Conservation (phyloP, 2,113 vertebrate genomes). For the Xyrauchen texanus region DNA sequence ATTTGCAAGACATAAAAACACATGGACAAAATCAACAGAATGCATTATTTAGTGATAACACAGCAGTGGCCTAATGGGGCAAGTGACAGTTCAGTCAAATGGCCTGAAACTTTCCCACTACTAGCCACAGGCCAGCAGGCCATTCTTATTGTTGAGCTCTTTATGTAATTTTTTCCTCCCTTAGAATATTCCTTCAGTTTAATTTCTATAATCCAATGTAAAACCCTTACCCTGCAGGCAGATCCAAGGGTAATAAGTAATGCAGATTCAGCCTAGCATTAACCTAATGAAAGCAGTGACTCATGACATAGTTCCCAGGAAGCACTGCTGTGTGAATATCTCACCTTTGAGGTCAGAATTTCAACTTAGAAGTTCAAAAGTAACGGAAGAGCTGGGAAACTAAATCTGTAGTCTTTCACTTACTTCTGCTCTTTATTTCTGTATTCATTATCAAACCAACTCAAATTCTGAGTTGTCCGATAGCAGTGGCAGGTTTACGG, state of each 20-base stretch:
- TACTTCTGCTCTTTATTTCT: slow-evolving; percentile 8
- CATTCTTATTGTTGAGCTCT: no score
- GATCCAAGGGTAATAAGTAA: slow-evolving; percentile 41
- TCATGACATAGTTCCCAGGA: slow-evolving; percentile 45
- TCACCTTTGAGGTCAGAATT: slow-evolving; percentile 20
- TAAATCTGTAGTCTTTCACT: slow-evolving; percentile 6
- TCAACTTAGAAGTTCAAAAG: slow-evolving; percentile 24
- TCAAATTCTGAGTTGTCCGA: slow-evolving; percentile 14
- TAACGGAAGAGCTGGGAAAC: neutral
- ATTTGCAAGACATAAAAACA: no score
- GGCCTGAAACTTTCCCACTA: no score
- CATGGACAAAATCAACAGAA: no score
- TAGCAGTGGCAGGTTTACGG: slow-evolving; percentile 9
- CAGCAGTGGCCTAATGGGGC: no score
- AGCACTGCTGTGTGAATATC: slow-evolving; percentile 15
- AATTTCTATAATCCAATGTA: slow-evolving; percentile 3
- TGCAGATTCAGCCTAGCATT: slow-evolving; percentile 12
- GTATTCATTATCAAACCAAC: neutral
- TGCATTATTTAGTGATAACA: no score
- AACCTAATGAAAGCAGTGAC: slow-evolving; percentile 52
- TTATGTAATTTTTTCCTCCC: neutral
- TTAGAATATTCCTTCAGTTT: neutral
- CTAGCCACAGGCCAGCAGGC: no score
- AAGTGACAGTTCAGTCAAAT: no score
- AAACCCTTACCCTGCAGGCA: slow-evolving; percentile 11